These are phyloP conservation scores for Nicator chloris DNA, from an alignment of 2,113 vertebrate genomes.

Conservation along the genomic window DNA sequence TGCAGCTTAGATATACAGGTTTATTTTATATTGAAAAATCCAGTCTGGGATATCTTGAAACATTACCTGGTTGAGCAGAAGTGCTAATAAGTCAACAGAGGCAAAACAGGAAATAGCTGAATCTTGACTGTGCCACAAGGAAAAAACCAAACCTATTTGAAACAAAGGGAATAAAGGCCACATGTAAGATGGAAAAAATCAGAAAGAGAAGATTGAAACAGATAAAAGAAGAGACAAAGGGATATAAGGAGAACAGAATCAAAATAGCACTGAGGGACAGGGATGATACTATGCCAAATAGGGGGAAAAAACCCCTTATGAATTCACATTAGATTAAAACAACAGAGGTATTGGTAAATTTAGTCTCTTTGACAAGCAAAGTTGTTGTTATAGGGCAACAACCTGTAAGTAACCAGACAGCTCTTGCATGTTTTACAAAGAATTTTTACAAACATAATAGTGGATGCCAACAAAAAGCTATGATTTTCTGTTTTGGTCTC, in stretches of 20 bases:
- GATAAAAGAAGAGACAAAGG: not conserved
- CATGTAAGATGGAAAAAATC: not conserved
- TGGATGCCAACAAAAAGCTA: not conserved
- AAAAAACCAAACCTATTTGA: not conserved
- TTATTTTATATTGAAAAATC: constrained; percentile 7
- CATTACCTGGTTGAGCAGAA: not conserved
- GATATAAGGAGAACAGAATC: not conserved
- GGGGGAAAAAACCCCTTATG: not conserved
- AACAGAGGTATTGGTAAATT: not conserved
- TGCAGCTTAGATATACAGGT: not conserved
- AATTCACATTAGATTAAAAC: not conserved
- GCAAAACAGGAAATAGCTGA: not conserved
- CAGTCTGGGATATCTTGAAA: not conserved
- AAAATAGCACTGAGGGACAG: not conserved
- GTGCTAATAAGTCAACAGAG: not conserved
- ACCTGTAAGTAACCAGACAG: not conserved
- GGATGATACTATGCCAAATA: not conserved
- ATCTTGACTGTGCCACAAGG: not conserved
- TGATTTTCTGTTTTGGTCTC: not conserved
- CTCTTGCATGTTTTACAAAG: not conserved
- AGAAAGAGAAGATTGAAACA: not conserved
- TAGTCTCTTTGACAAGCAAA: not conserved
- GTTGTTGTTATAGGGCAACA: not conserved
- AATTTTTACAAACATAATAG: not conserved
- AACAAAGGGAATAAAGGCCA: not conserved